Base-by-base conservation (phyloP, 2,888 invertebrate species). In the Bellardia bayeri region DNA sequence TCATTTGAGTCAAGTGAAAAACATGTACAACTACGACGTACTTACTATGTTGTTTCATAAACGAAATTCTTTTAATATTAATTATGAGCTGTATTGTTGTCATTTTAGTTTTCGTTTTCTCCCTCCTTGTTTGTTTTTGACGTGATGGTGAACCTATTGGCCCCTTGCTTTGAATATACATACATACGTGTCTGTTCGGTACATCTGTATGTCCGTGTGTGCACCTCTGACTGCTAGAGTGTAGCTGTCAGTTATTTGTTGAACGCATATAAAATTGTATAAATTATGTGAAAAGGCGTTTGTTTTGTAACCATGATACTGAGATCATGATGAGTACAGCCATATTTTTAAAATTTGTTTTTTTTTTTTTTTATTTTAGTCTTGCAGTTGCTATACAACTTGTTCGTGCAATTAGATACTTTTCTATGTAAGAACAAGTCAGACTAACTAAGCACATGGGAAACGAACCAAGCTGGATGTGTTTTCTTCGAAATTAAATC, bases 251-350 rank as follows among this genome's bases (percentile, higher is more conserved):
- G 71, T 80, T 81, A 42, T 87, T 74, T 68, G 78, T 82, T 75
- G 51, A 63, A 69, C 54, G 69, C 45, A 75, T 66, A 87, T 76
- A 87, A 87, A 83, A 83, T 76, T 75, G 37, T 61, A 78, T 84
- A 81, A 84, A 82, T 72, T 84, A 87, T 88, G 82, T 13, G 58
- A 75, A 87, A 79, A 75, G 79, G 79, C 58, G 58, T 85, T 83
- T 64, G 56, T 78, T 63, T 68, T 85, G 84, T 82, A 79, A 79
- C 79, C 74, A 74, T 79, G 71, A 79, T 79, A 82, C 76, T 56
- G 49, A 80, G 45, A 56, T 42, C 69, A 61, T 76, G 42, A 51
- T 83, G 51, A 51, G 69, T 76, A 42, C 69, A 83, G 76, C 58
- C 82, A 76, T 76, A 45, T 76, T 13, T 13, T 13, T 45, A 0